Evolutionary conservation across 2,888 invertebrate species (phyloP), one percentile per base, ranked within the genome.

Genomic region (Pollenia angustigena): DNA sequence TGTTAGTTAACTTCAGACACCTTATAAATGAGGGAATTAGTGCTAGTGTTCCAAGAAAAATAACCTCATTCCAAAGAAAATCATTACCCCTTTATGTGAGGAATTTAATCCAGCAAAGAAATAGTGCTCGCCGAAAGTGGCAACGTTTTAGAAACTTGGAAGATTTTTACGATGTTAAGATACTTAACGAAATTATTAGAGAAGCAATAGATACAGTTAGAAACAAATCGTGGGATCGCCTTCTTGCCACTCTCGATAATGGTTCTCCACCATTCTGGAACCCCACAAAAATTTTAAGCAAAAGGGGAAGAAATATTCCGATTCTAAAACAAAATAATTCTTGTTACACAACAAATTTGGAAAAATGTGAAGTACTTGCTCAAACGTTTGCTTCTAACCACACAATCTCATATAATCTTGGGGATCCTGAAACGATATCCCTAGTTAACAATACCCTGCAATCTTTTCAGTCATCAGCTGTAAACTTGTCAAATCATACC

Each of bases 1-100:
- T 10, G 52, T 16, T 54, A 54, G 9, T 23, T 23, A 23, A 23
- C 23, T 46, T 64, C 11, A 64, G 18, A 64, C 46, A 64, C 23
- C 12, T 66, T 11, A n/a, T 48, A 48, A 66, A 66, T 14, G 48
- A 66, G 23, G 48, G 18, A n/a, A 48, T 66, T 48, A 48, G 2
- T n/a, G 12, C 14, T 48, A 66, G 48, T 46, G 48, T 66, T 9
- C 48, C 48, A 23, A 66, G 14, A 14, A 48, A 23, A 23, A 23
- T 23, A 23, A 23, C 2, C 23, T 50, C 62, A 9, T 40, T 40
- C 40, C 40, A 60, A 40, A 60, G 58, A n/a, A 40, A 60, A n/a
- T 12, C 40, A 12, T 40, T 40, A 12, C 58, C 32, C 4, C 12
- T 8, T 8, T 40, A 40, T 12, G 40, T n/a, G 40, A 60, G 42